Evolutionary conservation across 2,113 vertebrate genomes (phyloP).

Genomic region (Prietella phreatophila): DNA sequence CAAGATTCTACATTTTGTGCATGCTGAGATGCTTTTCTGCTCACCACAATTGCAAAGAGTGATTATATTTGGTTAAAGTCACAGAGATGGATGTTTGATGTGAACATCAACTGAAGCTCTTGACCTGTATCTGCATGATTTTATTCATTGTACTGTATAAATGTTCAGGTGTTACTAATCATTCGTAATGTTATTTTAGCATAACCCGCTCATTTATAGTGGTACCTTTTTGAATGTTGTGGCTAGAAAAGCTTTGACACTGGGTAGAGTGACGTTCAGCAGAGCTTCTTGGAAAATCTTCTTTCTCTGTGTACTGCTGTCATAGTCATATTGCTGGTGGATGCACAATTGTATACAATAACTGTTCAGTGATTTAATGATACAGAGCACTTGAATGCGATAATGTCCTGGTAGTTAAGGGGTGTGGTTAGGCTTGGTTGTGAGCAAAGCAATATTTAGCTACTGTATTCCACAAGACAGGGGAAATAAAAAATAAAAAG

Average conservation of each 20-base stretch:
- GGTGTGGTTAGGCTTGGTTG: neutral
- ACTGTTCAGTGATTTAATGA: neutral
- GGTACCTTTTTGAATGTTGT: slow-evolving; percentile 80
- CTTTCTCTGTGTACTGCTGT: slow-evolving; percentile 91
- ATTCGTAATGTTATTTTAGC: neutral
- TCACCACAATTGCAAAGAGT: no score
- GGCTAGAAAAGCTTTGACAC: slow-evolving; percentile 81
- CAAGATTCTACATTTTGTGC: no score
- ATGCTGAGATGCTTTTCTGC: no score
- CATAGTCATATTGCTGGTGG: slow-evolving; percentile 89
- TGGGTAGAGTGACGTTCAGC: slow-evolving; percentile 85
- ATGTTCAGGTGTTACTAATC: no score
- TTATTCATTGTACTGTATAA: no score
- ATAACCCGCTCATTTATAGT: neutral
- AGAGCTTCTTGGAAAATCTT: slow-evolving; percentile 86
- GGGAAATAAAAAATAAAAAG: neutral
- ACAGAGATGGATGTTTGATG: no score
- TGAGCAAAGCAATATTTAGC: neutral
- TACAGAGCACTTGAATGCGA: neutral
- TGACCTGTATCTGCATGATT: no score
- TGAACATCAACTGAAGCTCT: no score
- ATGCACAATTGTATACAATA: slow-evolving; percentile 48
- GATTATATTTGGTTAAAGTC: no score
- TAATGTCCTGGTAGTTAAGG: neutral
- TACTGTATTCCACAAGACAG: neutral